Conservation (phyloP, 64 coral and sea anemone genomes). For the Pachyseris speciosa region DNA sequence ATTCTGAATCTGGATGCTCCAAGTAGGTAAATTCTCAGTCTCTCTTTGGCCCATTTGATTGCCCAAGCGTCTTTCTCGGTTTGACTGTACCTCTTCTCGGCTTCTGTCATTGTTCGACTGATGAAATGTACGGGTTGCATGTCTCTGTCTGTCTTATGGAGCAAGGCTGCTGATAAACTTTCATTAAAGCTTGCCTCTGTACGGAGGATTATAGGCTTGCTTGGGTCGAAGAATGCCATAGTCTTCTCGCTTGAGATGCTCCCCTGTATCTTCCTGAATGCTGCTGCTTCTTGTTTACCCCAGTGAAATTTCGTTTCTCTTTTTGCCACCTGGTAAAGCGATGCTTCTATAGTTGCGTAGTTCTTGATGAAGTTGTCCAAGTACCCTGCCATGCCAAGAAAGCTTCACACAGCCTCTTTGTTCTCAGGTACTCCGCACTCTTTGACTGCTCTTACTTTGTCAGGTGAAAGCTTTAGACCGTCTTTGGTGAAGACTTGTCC, state of each 20-base stretch:
- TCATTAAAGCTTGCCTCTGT: constrained; percentile 74
- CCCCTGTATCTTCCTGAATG: constrained; percentile 47
- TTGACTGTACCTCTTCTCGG: constrained; percentile 75
- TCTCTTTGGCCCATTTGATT: constrained; percentile 73
- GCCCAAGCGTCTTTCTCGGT: constrained; percentile 67
- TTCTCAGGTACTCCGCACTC: constrained; percentile 53
- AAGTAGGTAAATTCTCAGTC: constrained; percentile 54
- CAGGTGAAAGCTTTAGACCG: constrained; percentile 61
- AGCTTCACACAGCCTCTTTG: constrained; percentile 67
- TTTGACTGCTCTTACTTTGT: constrained; percentile 72
- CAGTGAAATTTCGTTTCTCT: constrained; percentile 58
- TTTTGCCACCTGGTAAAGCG: constrained; percentile 16
- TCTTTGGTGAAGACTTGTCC: constrained; percentile 62
- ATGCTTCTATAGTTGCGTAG: constrained; percentile 64
- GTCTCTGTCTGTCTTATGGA: constrained; percentile 56
- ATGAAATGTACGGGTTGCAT: constrained; percentile 79
- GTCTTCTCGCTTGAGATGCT: constrained; percentile 27
- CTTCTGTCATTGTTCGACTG: constrained; percentile 64
- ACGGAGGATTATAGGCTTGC: constrained; percentile 27
- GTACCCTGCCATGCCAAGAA: constrained; percentile 76
- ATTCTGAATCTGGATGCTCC: constrained; percentile 85
- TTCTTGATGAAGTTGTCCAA: constrained; percentile 60
- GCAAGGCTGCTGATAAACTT: constrained; percentile 55
- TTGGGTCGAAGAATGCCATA: constrained; percentile 58
- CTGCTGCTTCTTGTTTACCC: constrained; percentile 43